Evolutionary conservation across 2,797 vertebrate species (phyloP), one percentile per base, ranked within the genome.

Genomic region (Helicolenus hilgendorfi): DNA sequence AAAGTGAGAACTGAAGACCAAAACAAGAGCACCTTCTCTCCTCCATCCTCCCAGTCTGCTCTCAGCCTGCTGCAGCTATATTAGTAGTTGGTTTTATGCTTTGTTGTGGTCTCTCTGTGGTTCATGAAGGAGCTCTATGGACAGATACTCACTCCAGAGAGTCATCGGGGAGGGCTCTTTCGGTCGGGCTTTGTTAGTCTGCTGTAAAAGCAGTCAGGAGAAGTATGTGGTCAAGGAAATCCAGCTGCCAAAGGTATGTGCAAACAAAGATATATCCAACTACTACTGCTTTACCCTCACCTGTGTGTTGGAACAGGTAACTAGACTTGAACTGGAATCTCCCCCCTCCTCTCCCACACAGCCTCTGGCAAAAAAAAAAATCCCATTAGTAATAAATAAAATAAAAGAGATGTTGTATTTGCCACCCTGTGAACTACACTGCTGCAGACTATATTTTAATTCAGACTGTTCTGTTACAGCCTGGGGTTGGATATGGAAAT

Each of bases 151-250:
- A 0, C 14, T 98, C 3, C 89, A 98, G 62, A 96, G 87, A 71
- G 94, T 98, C 27, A 95, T 99, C 3, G 98, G 98, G 4, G 97
- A 98, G 71, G 98, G 98, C 0, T 98, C 98, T 6, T 99, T 99
- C 8, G 98, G 98, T 22, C 96, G 98, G 77, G 98, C 97, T 45
- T 92, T 99, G 69, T 85, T 99, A 58, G 98, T 98, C 31, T 93
- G 82, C 22, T 94, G 96, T 31, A 91, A 93, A 86, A 92, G 9
- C 89, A 96, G 81, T 22, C 76, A 90, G 26, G 91, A 94, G 38
- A 96, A 97, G 20, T 98, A 97, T 78, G 98, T 98, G 55, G 84
- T 98, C 94, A 99, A 99, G 91, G 98, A 99, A 95, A 98, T 99
- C 83, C 98, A 97, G 77, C 98, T 99, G 83, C 98, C 98, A 31